Percentiles rank a stretch among this genome's conserved stretches.
These are phyloP conservation scores for Silurus aristotelis DNA, from an alignment of 2,797 vertebrate species.

Conservation along the genomic window DNA sequence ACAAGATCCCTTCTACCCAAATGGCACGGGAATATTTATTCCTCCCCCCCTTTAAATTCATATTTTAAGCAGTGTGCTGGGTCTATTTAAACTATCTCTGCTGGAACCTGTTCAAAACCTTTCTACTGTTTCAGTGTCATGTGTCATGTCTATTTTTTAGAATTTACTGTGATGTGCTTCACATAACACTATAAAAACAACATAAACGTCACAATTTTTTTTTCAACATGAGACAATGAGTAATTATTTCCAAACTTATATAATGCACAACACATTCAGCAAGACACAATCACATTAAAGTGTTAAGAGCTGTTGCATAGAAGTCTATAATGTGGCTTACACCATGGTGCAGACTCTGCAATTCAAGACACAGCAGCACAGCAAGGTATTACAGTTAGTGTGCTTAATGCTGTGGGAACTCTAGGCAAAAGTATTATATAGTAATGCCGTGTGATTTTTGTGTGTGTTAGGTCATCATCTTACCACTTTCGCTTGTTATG, in stretches of 20 bases:
- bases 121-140: too few species aligned
- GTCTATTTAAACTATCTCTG: too few species aligned
- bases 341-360: neutral
- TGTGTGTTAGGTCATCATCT: constrained; percentile 1
- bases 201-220: neutral
- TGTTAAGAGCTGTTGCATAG: neutral
- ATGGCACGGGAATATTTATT: too few species aligned
- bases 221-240: neutral
- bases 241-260: neutral
- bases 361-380: neutral
- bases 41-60: too few species aligned
- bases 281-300: neutral
- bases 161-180: too few species aligned
- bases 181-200: too few species aligned
- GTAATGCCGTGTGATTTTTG: neutral
- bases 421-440: neutral
- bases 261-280: neutral
- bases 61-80: too few species aligned
- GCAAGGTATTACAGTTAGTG: neutral
- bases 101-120: too few species aligned
- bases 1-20: too few species aligned
- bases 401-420: neutral
- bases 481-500: constrained; percentile 74
- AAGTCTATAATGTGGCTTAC: neutral
- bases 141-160: too few species aligned